Conservation (phyloP, 2,888 invertebrate genomes). For the Oscheius sp. region DNA sequence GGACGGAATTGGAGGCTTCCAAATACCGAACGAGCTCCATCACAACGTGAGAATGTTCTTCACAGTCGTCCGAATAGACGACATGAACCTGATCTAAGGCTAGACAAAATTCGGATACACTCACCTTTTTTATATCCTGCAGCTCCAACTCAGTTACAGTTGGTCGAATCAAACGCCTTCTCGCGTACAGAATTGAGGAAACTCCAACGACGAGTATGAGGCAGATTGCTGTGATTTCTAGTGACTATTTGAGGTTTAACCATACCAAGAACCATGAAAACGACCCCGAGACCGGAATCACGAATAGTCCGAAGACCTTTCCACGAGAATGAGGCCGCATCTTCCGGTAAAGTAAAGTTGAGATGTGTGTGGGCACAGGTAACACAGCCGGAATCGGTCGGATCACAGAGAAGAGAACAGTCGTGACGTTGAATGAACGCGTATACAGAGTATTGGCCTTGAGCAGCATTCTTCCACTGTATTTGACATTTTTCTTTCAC, state of each 20-base stretch:
- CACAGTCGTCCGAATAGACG: conserved; percentile 67
- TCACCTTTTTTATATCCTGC: conserved; percentile 13
- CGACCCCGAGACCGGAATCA: conserved; percentile 22
- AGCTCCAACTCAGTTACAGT: conserved; percentile 1
- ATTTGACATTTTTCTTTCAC: neutral
- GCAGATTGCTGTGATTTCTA: conserved; percentile 6
- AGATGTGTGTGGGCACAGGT: conserved; percentile 55
- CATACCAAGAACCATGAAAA: conserved; percentile 14
- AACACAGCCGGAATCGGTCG: conserved; percentile 23
- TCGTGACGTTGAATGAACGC: conserved; percentile 61
- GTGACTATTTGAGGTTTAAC: neutral
- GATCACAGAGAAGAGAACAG: conserved; percentile 57
- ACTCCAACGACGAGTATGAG: conserved; percentile 8
- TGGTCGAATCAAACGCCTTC: conserved; percentile 6
- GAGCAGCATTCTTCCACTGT: conserved; percentile 40
- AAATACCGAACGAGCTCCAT: conserved; percentile 40
- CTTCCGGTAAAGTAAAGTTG: conserved; percentile 55
- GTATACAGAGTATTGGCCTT: conserved; percentile 55
- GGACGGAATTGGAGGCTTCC: conserved; percentile 8
- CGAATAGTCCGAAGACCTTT: conserved; percentile 30
- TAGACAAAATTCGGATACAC: neutral
- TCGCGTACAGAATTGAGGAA: conserved; percentile 4
- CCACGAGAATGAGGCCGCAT: conserved; percentile 40
- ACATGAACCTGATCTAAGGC: conserved; percentile 36
- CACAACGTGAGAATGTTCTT: conserved; percentile 57